phyloP scores from a whole-genome alignment of 2,888 invertebrate genomes.

The Ormyrus pomaceus region DNA sequence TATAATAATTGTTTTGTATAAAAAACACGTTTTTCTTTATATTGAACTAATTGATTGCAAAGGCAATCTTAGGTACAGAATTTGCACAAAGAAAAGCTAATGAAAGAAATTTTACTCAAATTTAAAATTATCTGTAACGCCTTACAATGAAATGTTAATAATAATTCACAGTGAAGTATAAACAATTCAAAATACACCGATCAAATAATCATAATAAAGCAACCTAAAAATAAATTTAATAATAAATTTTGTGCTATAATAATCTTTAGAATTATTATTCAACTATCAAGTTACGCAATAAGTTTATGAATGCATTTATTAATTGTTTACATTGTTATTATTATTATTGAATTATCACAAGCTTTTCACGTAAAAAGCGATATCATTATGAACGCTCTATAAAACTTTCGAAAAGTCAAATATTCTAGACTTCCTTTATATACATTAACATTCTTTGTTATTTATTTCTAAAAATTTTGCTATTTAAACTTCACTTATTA shows the following conservation, averaged over 20 bases:
- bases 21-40: background rate
- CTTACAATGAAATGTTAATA: too few relatives aligned
- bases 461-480: slow-evolving; percentile 31
- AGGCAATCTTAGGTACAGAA: slow-evolving; percentile 30
- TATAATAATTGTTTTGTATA: background rate
- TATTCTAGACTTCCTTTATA: slow-evolving; percentile 41
- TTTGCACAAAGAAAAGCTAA: too few relatives aligned
- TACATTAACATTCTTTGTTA: slow-evolving; percentile 5
- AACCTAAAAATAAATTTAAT: too few relatives aligned
- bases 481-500: slow-evolving; percentile 36
- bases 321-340: slow-evolving; percentile 4
- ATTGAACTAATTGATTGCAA: slow-evolving; percentile 34
- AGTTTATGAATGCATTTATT: background rate
- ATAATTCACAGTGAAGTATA: too few relatives aligned
- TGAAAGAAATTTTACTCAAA: too few relatives aligned
- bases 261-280: too few relatives aligned
- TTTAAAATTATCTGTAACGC: too few relatives aligned
- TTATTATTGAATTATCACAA: slow-evolving; percentile 48
- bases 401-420: slow-evolving; percentile 48
- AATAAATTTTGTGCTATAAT: too few relatives aligned
- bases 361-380: slow-evolving; percentile 44
- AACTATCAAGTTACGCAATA: background rate
- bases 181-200: too few relatives aligned
- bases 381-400: slow-evolving; percentile 36
- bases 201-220: too few relatives aligned